A percentile compares a stretch with the other conserved stretches of the same genome.
These are phyloP conservation scores for Laticauda colubrina DNA, from an alignment of 2,113 vertebrate genomes.

Conservation along the genomic window DNA sequence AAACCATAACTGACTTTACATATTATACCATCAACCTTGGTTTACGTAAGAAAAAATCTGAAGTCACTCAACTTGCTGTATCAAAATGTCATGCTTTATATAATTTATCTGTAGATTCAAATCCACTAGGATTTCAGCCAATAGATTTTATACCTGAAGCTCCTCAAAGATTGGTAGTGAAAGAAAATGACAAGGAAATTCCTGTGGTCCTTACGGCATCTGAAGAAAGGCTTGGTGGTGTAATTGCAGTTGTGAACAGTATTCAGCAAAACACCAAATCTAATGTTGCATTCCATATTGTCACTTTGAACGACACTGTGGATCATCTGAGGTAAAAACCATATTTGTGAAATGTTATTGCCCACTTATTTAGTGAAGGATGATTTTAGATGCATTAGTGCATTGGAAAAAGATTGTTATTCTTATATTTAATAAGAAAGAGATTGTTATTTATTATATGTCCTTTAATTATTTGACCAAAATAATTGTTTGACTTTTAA, in stretches of 20 bases:
- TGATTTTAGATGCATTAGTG: not conserved
- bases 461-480: not conserved
- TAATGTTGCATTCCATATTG: slow-evolving; percentile 88
- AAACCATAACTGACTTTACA: not conserved
- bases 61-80: not conserved
- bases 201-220: slow-evolving; percentile 88
- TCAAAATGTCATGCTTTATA: not conserved
- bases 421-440: not conserved
- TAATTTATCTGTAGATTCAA: slow-evolving; percentile 73
- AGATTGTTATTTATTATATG: not conserved
- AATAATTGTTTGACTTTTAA: not conserved
- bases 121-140: slow-evolving; percentile 75
- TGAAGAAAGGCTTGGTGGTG: slow-evolving; percentile 87
- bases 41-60: not conserved
- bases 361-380: not conserved
- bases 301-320: slow-evolving; percentile 86
- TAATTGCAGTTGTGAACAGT: slow-evolving; percentile 90
- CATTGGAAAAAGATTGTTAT: not conserved
- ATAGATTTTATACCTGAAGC: slow-evolving; percentile 79
- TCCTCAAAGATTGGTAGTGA: slow-evolving; percentile 53
- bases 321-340: slow-evolving; percentile 84
- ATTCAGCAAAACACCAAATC: slow-evolving; percentile 84
- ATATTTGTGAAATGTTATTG: not conserved
- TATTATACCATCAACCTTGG: not conserved
- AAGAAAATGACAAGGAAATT: slow-evolving; percentile 77